Base-by-base conservation (phyloP, 2,797 vertebrate genomes). In the Antrozous pallidus region DNA sequence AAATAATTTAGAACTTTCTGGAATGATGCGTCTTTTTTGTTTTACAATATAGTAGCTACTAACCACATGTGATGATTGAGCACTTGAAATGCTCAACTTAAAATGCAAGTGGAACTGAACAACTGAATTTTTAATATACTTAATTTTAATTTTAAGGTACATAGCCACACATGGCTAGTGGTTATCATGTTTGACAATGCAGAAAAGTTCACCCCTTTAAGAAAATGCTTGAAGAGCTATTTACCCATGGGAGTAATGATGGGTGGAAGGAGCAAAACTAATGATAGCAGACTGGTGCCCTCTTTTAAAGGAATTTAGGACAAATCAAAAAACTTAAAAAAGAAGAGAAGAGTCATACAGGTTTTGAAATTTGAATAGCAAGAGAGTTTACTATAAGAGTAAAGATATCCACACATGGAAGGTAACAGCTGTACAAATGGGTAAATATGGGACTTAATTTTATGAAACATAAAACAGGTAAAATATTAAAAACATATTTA, bases 1-100 rank as follows among this genome's bases (percentile, higher is more conserved):
- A 14, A 56, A 93, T 79, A 31, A 63, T 56, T 12, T 56, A 83
- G 42, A 90, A 81, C 77, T 94, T 91, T 94, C 74, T 84, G 36
- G 36, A 88, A 88, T 18, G 14, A 36, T 58, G 4, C 13, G 70
- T 84, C 49, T 83, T 95, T 36, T 58, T 75, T 16, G 33, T 28
- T 78, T 14, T 47, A 31, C 22, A 81, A 38, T 58, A 73, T 3
- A 83, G 42, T 58, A 83, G 17, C 28, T 31, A 77, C 17, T 26
- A 73, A 14, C 9, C 13, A 67, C 2, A 11, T 22, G 2, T 61
- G 56, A 65, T 24, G 56, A 69, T 1, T 38, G 63, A 95, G 40
- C 58, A 74, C 16, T 49, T 90, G 65, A 94, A 56, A 42, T 73
- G 58, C 67, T 71, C 24, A 40, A 81, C 8, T 40, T 90, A 49